Percentiles rank a stretch among this genome's conserved stretches.
Conservation (phyloP, 2,888 invertebrate genomes). For the Leptinotarsa rubiginosa region DNA sequence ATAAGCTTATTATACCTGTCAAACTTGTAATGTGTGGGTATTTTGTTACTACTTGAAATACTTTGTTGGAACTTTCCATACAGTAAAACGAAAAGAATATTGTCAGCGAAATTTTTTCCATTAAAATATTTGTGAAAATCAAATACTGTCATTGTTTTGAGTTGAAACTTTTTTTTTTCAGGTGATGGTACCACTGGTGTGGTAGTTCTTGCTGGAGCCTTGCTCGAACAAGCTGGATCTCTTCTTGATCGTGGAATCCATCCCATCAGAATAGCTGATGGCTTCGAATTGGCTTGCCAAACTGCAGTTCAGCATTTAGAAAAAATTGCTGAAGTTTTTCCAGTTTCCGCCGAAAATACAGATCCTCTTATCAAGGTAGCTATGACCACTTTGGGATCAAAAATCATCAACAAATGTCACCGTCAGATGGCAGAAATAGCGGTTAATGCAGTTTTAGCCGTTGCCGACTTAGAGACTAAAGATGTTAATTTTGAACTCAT, state of each 20-base stretch:
- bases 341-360: constrained; percentile 83
- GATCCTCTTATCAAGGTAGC: constrained; percentile 94
- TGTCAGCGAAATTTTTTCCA: no score
- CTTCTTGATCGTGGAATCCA: constrained; percentile 97
- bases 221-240: constrained; percentile 93
- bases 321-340: constrained; percentile 88
- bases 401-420: constrained; percentile 97
- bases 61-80: no score
- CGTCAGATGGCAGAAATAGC: constrained; percentile 99
- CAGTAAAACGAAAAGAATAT: no score
- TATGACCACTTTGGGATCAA: constrained; percentile 98
- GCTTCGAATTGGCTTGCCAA: constrained; percentile 96
- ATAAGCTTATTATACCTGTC: no score
- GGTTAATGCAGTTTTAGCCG: constrained; percentile 95
- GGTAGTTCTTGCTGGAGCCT: constrained; percentile 86
- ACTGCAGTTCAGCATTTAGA: constrained; percentile 88
- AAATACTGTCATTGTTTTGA: background rate
- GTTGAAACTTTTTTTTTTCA: constrained; percentile 25
- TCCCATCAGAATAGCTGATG: constrained; percentile 98
- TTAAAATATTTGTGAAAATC: no score
- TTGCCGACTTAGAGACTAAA: constrained; percentile 91
- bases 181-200: constrained; percentile 99
- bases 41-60: no score
- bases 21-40: no score
- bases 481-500: constrained; percentile 99